Percentiles rank a stretch among this genome's conserved stretches.
Evolutionary conservation across 2,113 vertebrate species (phyloP).

Genomic region (Grallaria varia): DNA sequence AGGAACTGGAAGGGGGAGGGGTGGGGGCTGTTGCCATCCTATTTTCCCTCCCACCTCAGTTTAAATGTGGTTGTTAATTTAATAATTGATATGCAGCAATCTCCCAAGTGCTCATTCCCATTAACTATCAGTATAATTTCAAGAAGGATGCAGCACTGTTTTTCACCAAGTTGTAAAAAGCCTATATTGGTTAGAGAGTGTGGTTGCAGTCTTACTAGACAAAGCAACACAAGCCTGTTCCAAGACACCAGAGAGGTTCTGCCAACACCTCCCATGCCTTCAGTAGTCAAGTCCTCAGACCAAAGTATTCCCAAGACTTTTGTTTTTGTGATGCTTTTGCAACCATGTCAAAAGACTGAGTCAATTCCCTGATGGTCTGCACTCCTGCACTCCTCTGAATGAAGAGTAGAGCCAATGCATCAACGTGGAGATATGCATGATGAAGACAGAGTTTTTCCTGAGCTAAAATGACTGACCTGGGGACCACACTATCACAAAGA

Average conservation of each 20-base stretch:
- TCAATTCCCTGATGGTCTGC: not conserved
- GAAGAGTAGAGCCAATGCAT: not conserved
- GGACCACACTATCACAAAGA: not conserved
- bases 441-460: not conserved
- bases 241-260: not conserved
- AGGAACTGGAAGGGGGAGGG: not conserved
- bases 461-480: not conserved
- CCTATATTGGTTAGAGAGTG: not conserved
- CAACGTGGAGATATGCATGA: accelerated
- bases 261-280: not conserved
- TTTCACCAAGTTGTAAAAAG: not conserved
- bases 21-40: too few species aligned
- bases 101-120: not conserved
- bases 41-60: not conserved
- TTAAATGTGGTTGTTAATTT: not conserved
- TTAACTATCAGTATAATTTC: not conserved
- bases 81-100: not conserved
- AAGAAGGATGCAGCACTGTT: not conserved
- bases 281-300: not conserved
- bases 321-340: not conserved
- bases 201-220: not conserved
- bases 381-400: not conserved
- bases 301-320: not conserved
- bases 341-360: not conserved
- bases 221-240: not conserved